Percentiles rank a stretch among this genome's conserved stretches.
Conservation (phyloP, 2,113 vertebrate species). For the Orycteropus afer region DNA sequence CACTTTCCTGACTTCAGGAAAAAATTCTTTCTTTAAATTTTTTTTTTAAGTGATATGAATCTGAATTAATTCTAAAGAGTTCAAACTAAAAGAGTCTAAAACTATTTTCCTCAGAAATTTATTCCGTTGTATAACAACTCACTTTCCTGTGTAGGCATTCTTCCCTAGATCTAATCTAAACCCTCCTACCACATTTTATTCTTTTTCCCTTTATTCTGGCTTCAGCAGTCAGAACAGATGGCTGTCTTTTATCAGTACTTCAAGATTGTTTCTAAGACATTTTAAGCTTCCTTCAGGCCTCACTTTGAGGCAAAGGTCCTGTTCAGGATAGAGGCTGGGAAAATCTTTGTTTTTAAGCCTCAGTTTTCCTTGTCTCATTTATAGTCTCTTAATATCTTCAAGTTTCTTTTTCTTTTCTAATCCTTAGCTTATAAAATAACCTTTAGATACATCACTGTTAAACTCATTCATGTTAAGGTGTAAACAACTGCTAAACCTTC, state of each 20-base stretch:
- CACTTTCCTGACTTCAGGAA: background rate
- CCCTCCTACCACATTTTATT: constrained; percentile 58
- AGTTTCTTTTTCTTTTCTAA: background rate
- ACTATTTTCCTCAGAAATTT: constrained; percentile 8
- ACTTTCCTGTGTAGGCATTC: constrained; percentile 61
- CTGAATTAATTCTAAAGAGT: constrained; percentile 27
- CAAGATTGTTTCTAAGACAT: constrained; percentile 67
- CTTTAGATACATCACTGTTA: background rate
- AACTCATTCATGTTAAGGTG: background rate
- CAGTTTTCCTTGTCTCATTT: background rate
- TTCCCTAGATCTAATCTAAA: constrained; percentile 63
- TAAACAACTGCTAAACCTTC: background rate
- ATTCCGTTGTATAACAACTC: constrained; percentile 45
- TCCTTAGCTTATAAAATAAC: background rate
- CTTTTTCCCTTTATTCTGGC: constrained; percentile 73
- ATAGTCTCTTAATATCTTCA: background rate
- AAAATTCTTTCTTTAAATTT: background rate
- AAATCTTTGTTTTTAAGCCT: background rate
- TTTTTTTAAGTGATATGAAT: background rate
- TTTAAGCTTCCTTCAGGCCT: constrained; percentile 7
- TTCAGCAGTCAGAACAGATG: constrained; percentile 73
- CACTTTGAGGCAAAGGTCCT: constrained; percentile 51
- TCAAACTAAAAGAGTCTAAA: constrained; percentile 38
- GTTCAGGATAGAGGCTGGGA: constrained; percentile 38
- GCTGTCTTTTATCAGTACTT: constrained; percentile 69